Evolutionary conservation across 2,888 invertebrate species (phyloP).

Genomic region (Meta bourneti): DNA sequence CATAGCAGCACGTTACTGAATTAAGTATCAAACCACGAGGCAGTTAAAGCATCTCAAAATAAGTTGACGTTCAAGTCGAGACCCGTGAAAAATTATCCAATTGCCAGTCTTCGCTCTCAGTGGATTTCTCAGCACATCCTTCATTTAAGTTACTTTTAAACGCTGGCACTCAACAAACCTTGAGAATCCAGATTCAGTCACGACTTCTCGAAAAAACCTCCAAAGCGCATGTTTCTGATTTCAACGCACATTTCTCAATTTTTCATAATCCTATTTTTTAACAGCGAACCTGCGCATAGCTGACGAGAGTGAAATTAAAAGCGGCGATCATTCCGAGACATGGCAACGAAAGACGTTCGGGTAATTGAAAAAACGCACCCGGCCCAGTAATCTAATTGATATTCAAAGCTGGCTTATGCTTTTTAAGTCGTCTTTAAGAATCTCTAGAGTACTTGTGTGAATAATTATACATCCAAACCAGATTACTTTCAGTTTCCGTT

Average conservation of each 20-base stretch:
- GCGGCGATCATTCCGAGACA: neutral
- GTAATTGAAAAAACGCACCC: neutral
- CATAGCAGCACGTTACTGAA: too few species aligned
- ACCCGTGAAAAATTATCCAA: too few species aligned
- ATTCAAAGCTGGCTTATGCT: conserved; percentile 25
- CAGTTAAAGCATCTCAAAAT: too few species aligned
- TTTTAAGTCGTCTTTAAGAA: conserved; percentile 17
- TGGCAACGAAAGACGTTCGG: neutral
- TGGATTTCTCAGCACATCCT: too few species aligned
- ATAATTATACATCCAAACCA: conserved; percentile 28
- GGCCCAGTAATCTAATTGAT: conserved; percentile 31
- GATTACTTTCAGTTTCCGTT: neutral
- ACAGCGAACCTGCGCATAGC: neutral
- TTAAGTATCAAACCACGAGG: too few species aligned
- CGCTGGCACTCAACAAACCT: too few species aligned
- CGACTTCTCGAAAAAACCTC: too few species aligned
- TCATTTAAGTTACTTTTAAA: too few species aligned
- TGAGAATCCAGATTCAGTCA: too few species aligned
- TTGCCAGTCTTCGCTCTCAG: too few species aligned
- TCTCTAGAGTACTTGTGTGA: conserved; percentile 11
- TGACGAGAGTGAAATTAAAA: conserved; percentile 3
- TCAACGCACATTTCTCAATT: neutral
- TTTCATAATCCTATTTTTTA: neutral
- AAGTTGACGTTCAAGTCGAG: too few species aligned
- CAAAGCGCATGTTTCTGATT: too few species aligned